These are phyloP conservation scores for Thalassophryne amazonica DNA, from an alignment of 2,797 vertebrate genomes.

Conservation along the genomic window DNA sequence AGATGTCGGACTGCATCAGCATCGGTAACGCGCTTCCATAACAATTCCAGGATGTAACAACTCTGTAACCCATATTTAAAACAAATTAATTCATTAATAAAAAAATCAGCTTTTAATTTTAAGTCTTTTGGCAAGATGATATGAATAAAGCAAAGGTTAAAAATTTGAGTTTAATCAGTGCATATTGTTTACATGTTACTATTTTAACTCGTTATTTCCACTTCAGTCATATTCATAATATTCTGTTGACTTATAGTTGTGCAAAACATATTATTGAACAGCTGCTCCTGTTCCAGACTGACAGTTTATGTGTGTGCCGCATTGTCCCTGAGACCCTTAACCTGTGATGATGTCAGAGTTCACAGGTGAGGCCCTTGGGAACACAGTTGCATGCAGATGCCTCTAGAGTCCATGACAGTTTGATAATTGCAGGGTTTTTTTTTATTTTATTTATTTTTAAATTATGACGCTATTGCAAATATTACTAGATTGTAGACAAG, in stretches of 20 bases:
- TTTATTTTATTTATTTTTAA: not conserved
- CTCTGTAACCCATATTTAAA: slow-evolving; percentile 32
- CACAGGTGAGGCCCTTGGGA: slow-evolving; percentile 98
- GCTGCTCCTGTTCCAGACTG: not conserved
- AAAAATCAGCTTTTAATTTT: not conserved
- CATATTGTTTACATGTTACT: not conserved
- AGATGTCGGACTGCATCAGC: slow-evolving; percentile 17
- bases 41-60: too few species aligned
- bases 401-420: slow-evolving; percentile 2
- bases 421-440: too few species aligned
- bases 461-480: not conserved
- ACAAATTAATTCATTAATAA: not conserved
- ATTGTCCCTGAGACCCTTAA: slow-evolving; percentile 98
- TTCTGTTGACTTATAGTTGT: not conserved
- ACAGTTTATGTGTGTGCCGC: slow-evolving; percentile 60
- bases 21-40: slow-evolving; percentile 17
- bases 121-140: not conserved
- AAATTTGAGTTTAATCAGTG: not conserved
- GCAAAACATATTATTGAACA: not conserved
- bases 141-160: not conserved
- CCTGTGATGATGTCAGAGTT: slow-evolving; percentile 91
- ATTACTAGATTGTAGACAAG: not conserved
- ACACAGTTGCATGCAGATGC: slow-evolving; percentile 76
- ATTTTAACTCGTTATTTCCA: too few species aligned
- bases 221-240: not conserved